Percentiles rank a stretch among this genome's conserved stretches.
Evolutionary conservation across 53 echinoderm and acorn worm species (phyloP).

Genomic region (Hippasteria phrygiana): DNA sequence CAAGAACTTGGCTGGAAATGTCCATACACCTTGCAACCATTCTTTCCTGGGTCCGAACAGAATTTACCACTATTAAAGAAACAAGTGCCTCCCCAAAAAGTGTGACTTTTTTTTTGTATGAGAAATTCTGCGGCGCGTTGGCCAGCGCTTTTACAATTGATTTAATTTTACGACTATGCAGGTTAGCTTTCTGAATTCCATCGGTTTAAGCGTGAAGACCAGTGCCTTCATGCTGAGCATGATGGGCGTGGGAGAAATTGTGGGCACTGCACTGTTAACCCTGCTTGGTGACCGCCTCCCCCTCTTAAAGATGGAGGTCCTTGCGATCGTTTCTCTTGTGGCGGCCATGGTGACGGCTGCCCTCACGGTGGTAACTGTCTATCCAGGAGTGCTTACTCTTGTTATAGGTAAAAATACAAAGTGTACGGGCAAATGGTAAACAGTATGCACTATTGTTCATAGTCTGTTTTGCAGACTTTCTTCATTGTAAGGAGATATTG

Average conservation of each 20-base stretch:
- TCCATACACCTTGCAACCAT: too few species aligned
- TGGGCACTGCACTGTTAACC: constrained; percentile 34
- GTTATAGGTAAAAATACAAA: constrained; percentile 50
- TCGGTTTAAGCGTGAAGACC: constrained; percentile 61
- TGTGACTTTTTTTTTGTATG: neutral
- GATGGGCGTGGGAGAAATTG: constrained; percentile 60
- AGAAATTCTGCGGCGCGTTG: neutral
- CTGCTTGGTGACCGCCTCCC: constrained; percentile 58
- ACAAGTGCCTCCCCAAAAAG: neutral
- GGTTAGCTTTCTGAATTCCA: constrained; percentile 64
- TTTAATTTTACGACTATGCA: constrained; percentile 57
- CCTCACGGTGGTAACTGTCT: constrained; percentile 34
- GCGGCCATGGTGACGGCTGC: constrained; percentile 33
- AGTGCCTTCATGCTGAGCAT: constrained; percentile 64
- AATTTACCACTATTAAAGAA: neutral
- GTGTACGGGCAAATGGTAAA: neutral
- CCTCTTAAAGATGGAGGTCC: constrained; percentile 57
- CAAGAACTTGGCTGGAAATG: too few species aligned
- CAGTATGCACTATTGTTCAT: neutral
- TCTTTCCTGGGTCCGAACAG: neutral
- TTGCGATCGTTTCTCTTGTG: constrained; percentile 22
- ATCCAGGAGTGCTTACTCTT: constrained; percentile 54
- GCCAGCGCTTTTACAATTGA: constrained; percentile 43
- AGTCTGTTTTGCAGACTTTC: neutral
- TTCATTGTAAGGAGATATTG: too few species aligned